Evolutionary conservation across 2,797 vertebrate species (phyloP).

Genomic region (Sebastolobus alascanus): DNA sequence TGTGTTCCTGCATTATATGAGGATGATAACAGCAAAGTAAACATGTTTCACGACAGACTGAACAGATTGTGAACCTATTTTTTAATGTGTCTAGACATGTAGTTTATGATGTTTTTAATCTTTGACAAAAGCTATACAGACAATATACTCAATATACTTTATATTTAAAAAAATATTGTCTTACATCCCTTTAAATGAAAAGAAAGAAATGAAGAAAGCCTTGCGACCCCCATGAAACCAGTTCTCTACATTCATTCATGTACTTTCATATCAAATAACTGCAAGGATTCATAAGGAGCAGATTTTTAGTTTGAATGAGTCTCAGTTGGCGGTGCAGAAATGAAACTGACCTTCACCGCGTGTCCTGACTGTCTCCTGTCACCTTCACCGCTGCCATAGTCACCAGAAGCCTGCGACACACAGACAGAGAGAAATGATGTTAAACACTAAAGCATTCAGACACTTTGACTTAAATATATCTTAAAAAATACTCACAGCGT

Average conservation of each 20-base stretch:
- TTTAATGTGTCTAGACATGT: no score
- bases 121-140: neutral
- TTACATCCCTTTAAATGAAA: no score
- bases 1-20: no score
- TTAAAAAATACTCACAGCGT: constrained; percentile 69
- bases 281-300: neutral
- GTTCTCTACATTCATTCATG: neutral
- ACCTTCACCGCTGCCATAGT: constrained; percentile 77
- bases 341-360: constrained; percentile 51
- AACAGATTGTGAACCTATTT: no score
- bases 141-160: no score
- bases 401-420: constrained; percentile 75
- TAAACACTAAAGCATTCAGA: neutral
- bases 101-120: neutral
- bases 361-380: constrained; percentile 36
- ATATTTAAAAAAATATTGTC: no score
- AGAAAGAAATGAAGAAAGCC: no score
- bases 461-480: neutral
- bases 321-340: neutral
- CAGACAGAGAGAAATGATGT: neutral
- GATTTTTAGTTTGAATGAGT: neutral
- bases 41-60: no score
- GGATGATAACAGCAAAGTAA: no score
- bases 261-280: neutral
- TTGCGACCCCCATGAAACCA: no score